Evolutionary conservation across 2,797 vertebrate genomes (phyloP).

Genomic region (Pseudopleuronectes americanus): DNA sequence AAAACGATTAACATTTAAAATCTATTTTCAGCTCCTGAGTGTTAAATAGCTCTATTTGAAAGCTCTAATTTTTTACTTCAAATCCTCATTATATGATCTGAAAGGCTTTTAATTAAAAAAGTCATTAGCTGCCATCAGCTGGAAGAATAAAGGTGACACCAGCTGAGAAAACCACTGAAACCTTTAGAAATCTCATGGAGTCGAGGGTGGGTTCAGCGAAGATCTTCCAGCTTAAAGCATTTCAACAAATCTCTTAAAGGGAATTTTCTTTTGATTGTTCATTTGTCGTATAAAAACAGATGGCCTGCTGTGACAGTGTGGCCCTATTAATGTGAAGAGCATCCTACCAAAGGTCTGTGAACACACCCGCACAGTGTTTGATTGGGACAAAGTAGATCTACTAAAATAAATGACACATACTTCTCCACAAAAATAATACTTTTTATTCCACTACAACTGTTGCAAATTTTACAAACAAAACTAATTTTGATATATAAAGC

Average conservation of each 20-base stretch:
- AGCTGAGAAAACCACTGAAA: constrained; percentile 46
- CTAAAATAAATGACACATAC: neutral
- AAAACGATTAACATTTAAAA: constrained; percentile 84
- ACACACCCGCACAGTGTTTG: neutral
- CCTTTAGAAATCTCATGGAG: constrained; percentile 11
- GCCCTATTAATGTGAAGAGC: constrained; percentile 7
- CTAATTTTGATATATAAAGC: too few species aligned
- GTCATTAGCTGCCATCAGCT: constrained; percentile 48
- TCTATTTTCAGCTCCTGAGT: constrained; percentile 71
- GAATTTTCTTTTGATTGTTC: constrained; percentile 25
- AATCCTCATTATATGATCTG: constrained; percentile 74
- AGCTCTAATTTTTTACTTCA: constrained; percentile 75
- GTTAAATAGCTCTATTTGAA: constrained; percentile 67
- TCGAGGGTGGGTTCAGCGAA: neutral
- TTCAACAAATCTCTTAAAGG: constrained; percentile 5
- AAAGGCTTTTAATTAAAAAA: constrained; percentile 63
- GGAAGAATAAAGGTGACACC: constrained; percentile 30
- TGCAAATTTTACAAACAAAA: too few species aligned
- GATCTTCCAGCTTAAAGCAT: constrained; percentile 2
- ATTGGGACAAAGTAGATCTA: neutral
- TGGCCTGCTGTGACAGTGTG: neutral
- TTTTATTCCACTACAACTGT: too few species aligned
- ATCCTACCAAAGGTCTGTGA: neutral
- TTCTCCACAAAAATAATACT: too few species aligned
- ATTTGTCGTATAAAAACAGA: constrained; percentile 7